Conservation (phyloP, 1,140 invertebrate genomes). For the Drosophila mojavensis region DNA sequence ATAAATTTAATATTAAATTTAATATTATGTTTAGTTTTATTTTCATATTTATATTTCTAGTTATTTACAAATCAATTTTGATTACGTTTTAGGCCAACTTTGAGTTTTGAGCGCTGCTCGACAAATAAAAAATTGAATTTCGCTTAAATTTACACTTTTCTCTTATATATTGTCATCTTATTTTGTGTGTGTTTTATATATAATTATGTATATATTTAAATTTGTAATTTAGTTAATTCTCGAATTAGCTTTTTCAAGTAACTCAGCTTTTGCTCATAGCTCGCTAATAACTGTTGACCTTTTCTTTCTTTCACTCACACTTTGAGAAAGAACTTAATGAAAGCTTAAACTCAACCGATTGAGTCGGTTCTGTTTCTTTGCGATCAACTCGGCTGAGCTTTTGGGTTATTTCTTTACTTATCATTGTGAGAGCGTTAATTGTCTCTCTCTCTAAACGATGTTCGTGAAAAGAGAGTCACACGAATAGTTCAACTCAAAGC, state of each 20-base stretch:
- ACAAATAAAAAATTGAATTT: conserved; percentile 36
- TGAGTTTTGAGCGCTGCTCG: conserved; percentile 9
- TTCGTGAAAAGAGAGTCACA: no score
- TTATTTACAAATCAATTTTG: conserved; percentile 49
- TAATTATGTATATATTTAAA: conserved; percentile 28
- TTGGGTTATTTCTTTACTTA: no score
- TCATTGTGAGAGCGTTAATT: no score
- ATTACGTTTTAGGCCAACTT: conserved; percentile 14
- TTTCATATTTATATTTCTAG: conserved; percentile 14
- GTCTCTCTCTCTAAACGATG: no score
- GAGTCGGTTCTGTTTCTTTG: no score
- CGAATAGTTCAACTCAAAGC: no score
- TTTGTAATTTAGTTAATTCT: conserved; percentile 29
- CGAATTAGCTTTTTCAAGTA: conserved; percentile 2
- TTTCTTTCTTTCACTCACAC: no score
- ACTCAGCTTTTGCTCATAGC: neutral
- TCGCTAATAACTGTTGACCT: no score
- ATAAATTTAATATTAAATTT: conserved; percentile 12
- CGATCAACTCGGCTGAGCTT: no score
- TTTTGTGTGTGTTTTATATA: conserved; percentile 21
- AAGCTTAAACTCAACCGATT: no score
- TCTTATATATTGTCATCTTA: conserved; percentile 52
- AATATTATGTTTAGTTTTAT: conserved; percentile 10
- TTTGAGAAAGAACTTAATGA: no score
- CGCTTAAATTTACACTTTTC: conserved; percentile 38